These are phyloP conservation scores for Periplaneta americana DNA, from an alignment of 1,140 invertebrate genomes.

Conservation along the genomic window DNA sequence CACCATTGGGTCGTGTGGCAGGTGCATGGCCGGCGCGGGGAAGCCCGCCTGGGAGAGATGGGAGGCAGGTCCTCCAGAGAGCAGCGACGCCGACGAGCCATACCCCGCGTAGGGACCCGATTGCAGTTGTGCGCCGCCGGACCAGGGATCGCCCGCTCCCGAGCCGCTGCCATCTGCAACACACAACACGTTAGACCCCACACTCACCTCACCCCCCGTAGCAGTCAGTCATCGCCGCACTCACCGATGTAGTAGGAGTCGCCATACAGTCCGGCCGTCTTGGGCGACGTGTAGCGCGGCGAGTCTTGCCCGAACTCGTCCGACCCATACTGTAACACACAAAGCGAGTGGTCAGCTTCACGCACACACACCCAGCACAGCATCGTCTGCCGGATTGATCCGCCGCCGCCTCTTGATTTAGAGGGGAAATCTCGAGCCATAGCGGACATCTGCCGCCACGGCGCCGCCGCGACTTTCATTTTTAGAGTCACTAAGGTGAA, in stretches of 20 bases:
- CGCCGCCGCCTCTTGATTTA: neutral
- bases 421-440: neutral
- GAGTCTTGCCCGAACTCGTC: constrained; percentile 87
- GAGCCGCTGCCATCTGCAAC: constrained; percentile 43
- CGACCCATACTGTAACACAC: constrained; percentile 69
- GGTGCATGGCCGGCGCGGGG: constrained; percentile 42
- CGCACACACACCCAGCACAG: too few species aligned
- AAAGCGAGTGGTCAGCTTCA: neutral
- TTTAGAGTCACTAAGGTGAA: neutral
- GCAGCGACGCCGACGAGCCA: constrained; percentile 36
- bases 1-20: constrained; percentile 54
- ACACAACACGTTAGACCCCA: neutral
- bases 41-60: constrained; percentile 41
- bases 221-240: too few species aligned
- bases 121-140: constrained; percentile 33
- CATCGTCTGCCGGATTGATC: too few species aligned
- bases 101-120: constrained; percentile 38
- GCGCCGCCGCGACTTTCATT: neutral
- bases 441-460: neutral
- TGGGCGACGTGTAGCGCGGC: constrained; percentile 79
- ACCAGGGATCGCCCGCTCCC: constrained; percentile 39
- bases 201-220: too few species aligned
- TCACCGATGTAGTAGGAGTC: constrained; percentile 43
- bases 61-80: constrained; percentile 40
- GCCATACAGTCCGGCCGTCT: constrained; percentile 49